phyloP scores from a whole-genome alignment of 2,797 vertebrate genomes.

The Phrynocephalus forsythii region DNA sequence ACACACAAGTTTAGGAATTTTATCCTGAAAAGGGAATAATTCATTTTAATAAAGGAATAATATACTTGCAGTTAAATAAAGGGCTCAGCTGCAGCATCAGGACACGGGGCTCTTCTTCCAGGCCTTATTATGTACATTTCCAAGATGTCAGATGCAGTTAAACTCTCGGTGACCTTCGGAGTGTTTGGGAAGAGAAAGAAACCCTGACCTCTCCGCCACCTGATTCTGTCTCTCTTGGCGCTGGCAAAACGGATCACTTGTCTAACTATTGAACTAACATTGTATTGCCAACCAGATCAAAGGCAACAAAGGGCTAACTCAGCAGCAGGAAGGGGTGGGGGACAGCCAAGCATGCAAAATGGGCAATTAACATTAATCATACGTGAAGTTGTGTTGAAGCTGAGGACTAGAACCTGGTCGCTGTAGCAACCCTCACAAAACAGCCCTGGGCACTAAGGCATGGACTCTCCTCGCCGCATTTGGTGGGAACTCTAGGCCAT shows the following conservation, averaged over 20 bases:
- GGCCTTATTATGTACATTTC: conserved; percentile 73
- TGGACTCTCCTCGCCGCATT: conserved; percentile 9
- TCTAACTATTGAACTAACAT: conserved; percentile 71
- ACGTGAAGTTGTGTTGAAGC: conserved; percentile 69
- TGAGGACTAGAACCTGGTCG: conserved; percentile 65
- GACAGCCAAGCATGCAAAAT: conserved; percentile 74
- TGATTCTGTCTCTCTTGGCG: conserved; percentile 71
- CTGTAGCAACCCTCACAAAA: conserved; percentile 57
- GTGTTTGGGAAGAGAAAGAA: conserved; percentile 73
- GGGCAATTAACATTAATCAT: conserved; percentile 80
- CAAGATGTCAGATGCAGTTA: conserved; percentile 73
- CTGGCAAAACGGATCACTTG: conserved; percentile 74
- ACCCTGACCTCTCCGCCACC: conserved; percentile 70
- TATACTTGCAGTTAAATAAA: conserved; percentile 46
- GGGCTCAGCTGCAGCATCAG: conserved; percentile 50
- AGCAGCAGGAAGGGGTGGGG: conserved; percentile 38
- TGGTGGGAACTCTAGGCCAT: neutral
- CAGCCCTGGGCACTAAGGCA: conserved; percentile 7
- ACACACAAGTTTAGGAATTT: conserved; percentile 14
- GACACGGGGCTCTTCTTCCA: conserved; percentile 67
- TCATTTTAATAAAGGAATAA: conserved; percentile 28
- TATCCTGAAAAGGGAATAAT: conserved; percentile 22
- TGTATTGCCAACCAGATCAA: conserved; percentile 78
- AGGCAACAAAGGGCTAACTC: conserved; percentile 72
- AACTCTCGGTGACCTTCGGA: conserved; percentile 77